A percentile compares a stretch with the other conserved stretches of the same genome.
phyloP scores from a whole-genome alignment of 2,888 invertebrate species.

The Caenorhabditis sinica region DNA sequence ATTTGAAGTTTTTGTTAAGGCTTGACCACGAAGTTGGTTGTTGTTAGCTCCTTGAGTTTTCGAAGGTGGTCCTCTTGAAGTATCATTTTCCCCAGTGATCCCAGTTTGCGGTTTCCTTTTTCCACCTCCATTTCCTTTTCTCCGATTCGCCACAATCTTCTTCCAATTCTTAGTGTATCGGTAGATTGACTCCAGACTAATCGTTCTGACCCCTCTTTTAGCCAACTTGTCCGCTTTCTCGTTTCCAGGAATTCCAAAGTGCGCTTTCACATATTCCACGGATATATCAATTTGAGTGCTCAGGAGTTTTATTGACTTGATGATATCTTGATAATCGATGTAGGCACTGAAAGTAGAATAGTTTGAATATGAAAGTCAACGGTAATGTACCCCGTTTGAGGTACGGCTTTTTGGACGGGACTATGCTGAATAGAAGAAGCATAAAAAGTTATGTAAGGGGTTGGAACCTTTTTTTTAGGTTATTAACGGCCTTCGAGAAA shows the following conservation, averaged over 20 bases:
- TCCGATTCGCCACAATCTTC: neutral
- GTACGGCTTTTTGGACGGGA: too few species aligned
- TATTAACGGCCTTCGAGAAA: too few species aligned
- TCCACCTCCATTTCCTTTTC: neutral
- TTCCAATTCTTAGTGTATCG: neutral
- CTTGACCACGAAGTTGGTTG: too few species aligned
- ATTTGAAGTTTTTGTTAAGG: too few species aligned
- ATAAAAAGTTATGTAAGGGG: too few species aligned
- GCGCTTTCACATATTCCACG: neutral
- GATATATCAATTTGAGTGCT: neutral
- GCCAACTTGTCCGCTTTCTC: constrained; percentile 13
- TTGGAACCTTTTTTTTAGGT: too few species aligned
- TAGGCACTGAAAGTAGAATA: neutral
- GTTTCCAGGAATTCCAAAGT: neutral
- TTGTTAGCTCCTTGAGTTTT: too few species aligned
- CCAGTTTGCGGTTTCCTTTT: neutral
- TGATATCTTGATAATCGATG: neutral
- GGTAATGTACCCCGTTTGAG: too few species aligned
- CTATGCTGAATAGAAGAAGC: too few species aligned
- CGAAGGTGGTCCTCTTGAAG: too few species aligned
- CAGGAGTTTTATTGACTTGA: neutral
- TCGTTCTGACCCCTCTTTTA: neutral
- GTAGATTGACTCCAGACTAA: neutral
- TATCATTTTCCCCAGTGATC: too few species aligned
- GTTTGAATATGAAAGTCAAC: too few species aligned